Percentiles rank a stretch among this genome's conserved stretches.
These are phyloP conservation scores for Mormyrus hasselquistii DNA, from an alignment of 2,797 vertebrate species.

Conservation along the genomic window DNA sequence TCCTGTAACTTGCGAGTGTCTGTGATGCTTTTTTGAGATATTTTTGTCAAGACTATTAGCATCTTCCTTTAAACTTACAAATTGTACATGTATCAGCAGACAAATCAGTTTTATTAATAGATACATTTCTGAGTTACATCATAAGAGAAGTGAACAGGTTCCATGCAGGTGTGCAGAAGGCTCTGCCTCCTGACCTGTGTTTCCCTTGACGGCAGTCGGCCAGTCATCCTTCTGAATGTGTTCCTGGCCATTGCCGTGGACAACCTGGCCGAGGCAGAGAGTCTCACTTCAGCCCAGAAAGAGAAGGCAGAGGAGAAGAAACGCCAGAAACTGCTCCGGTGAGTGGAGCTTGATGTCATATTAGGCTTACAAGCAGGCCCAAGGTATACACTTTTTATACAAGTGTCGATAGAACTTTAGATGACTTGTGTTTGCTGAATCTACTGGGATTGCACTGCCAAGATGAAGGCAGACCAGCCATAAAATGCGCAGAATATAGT, in stretches of 20 bases:
- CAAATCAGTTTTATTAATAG: not conserved
- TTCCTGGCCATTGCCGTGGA: conserved; percentile 96
- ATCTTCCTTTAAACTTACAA: not conserved
- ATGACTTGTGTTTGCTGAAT: not conserved
- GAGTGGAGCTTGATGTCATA: conserved; percentile 10
- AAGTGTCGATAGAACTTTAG: not conserved
- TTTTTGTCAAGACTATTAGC: not conserved
- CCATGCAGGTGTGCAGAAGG: not conserved
- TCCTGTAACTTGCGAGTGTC: not conserved
- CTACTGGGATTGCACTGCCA: not conserved
- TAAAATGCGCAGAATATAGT: not conserved
- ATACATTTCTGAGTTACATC: not conserved
- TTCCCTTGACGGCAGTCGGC: conserved; percentile 44
- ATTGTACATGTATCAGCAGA: not conserved
- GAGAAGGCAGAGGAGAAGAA: conserved; percentile 85
- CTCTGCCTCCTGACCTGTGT: conserved; percentile 16
- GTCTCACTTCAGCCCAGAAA: conserved; percentile 87
- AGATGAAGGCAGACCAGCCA: not conserved
- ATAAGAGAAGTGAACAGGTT: not conserved
- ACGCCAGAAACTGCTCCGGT: conserved; percentile 78
- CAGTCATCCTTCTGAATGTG: conserved; percentile 95
- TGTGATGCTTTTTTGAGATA: not conserved
- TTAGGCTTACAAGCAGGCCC: not conserved
- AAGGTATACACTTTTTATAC: not conserved
- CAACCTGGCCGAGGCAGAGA: conserved; percentile 92